Conservation (phyloP, 92 coral and sea anemone genomes). For the Zoanthus sociatus region DNA sequence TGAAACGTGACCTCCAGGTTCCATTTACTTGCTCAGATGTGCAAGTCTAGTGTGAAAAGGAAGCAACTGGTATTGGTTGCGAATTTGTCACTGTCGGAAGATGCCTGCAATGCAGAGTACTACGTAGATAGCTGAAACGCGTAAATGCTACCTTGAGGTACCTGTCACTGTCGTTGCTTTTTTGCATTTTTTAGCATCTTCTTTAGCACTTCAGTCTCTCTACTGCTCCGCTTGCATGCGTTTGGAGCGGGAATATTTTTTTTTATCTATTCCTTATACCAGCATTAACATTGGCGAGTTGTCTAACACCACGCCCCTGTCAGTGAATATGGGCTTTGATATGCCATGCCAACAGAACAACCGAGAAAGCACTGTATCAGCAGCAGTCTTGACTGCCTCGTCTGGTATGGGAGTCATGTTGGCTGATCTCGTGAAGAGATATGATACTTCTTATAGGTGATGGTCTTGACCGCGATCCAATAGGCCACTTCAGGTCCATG, state of each 20-base stretch:
- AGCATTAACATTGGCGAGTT: slow-evolving; percentile 31
- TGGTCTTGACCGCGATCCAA: too few species aligned
- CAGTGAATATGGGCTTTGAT: slow-evolving; percentile 26
- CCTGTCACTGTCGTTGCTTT: slow-evolving; percentile 39
- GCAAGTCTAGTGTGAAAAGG: slow-evolving; percentile 26
- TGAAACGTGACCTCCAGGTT: slow-evolving; percentile 15
- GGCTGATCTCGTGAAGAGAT: slow-evolving; percentile 28
- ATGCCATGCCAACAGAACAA: slow-evolving; percentile 39
- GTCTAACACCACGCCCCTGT: slow-evolving; percentile 30
- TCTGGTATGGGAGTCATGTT: slow-evolving; percentile 18
- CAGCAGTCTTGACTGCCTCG: slow-evolving; percentile 11
- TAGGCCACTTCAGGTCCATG: too few species aligned
- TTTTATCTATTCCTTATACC: slow-evolving; percentile 31
- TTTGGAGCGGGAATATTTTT: slow-evolving; percentile 37
- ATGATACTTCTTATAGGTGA: too few species aligned
- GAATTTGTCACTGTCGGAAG: neutral
- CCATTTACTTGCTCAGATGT: slow-evolving; percentile 29
- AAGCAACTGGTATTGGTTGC: slow-evolving; percentile 42
- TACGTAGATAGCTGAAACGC: slow-evolving; percentile 47
- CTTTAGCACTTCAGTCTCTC: slow-evolving; percentile 33
- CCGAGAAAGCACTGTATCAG: slow-evolving; percentile 7
- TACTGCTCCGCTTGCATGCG: slow-evolving; percentile 33
- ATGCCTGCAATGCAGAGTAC: slow-evolving; percentile 22
- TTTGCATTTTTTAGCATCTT: slow-evolving; percentile 37
- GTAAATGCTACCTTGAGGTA: slow-evolving; percentile 42